A percentile compares a stretch with the other conserved stretches of the same genome.
phyloP scores from a whole-genome alignment of 2,797 vertebrate species.

The Chanos chanos region DNA sequence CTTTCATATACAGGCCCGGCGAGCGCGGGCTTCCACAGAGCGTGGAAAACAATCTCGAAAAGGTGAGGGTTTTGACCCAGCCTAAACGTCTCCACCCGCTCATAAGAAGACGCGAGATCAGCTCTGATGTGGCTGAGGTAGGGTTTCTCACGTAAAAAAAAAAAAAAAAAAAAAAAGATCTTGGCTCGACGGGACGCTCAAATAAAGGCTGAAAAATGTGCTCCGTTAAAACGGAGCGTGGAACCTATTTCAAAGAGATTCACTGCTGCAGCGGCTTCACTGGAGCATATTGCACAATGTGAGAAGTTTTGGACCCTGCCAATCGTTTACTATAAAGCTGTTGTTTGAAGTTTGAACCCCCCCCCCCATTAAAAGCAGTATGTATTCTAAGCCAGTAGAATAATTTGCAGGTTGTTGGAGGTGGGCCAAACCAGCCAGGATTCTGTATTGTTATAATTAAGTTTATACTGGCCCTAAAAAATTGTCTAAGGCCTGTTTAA shows the following conservation, averaged over 20 bases:
- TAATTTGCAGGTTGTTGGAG: slow-evolving; percentile 59
- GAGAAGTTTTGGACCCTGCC: slow-evolving; percentile 56
- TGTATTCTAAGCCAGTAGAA: slow-evolving; percentile 51
- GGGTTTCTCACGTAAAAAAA: slow-evolving; percentile 2
- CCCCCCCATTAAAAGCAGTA: slow-evolving; percentile 47
- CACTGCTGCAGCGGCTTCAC: slow-evolving; percentile 7
- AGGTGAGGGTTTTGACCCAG: slow-evolving; percentile 13
- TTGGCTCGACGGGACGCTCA: slow-evolving; percentile 4
- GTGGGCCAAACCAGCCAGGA: slow-evolving; percentile 47
- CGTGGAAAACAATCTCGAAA: slow-evolving; percentile 1
- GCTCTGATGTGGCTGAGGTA: background rate
- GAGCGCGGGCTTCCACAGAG: background rate
- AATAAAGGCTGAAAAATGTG: slow-evolving; percentile 40
- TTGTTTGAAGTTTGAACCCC: slow-evolving; percentile 60
- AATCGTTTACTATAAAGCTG: slow-evolving; percentile 60
- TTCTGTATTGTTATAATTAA: slow-evolving; percentile 59
- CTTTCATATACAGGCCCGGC: background rate
- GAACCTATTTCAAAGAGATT: slow-evolving; percentile 47
- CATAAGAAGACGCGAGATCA: background rate
- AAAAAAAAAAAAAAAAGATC: background rate
- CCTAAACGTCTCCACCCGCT: slow-evolving; percentile 23
- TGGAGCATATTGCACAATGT: slow-evolving; percentile 54
- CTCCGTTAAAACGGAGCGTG: slow-evolving; percentile 35
- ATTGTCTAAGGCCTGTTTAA: slow-evolving; percentile 44
- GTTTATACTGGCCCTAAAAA: slow-evolving; percentile 49